These are phyloP conservation scores for Mormyrus proboscirostris DNA, from an alignment of 2,797 vertebrate species.

Conservation along the genomic window DNA sequence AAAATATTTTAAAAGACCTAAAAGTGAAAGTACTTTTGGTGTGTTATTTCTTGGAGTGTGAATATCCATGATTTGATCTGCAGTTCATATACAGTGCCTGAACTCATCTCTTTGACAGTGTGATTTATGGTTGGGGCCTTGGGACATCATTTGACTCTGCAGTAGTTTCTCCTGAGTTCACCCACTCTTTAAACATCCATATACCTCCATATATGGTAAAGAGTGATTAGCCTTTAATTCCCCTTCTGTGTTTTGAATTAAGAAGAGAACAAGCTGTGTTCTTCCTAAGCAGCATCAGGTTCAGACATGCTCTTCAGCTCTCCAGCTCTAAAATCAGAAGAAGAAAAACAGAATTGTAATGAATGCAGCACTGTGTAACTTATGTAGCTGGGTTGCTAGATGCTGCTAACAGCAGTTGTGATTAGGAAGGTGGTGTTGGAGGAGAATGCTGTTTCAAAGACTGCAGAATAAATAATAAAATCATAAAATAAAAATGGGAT, in stretches of 20 bases:
- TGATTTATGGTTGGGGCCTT: not conserved
- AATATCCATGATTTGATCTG: slow-evolving; percentile 15
- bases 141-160: slow-evolving; percentile 10
- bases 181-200: slow-evolving; percentile 41
- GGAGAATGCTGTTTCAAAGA: not conserved
- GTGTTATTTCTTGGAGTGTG: not conserved
- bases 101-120: not conserved
- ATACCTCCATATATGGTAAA: slow-evolving; percentile 45
- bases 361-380: not conserved
- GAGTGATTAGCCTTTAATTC: slow-evolving; percentile 49
- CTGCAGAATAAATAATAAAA: not conserved
- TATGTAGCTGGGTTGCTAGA: not conserved
- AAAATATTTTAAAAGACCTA: not conserved
- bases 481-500: not conserved
- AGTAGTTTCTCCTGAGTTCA: slow-evolving; percentile 24
- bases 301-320: not conserved
- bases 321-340: not conserved
- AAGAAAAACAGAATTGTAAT: not conserved
- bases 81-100: slow-evolving; percentile 20
- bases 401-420: not conserved
- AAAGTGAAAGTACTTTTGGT: not conserved
- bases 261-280: slow-evolving; percentile 37
- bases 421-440: not conserved
- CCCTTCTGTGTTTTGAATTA: slow-evolving; percentile 48
- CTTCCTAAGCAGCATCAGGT: not conserved